Base-by-base conservation (phyloP, 2,113 vertebrate genomes). In the Tetrao urogallus region DNA sequence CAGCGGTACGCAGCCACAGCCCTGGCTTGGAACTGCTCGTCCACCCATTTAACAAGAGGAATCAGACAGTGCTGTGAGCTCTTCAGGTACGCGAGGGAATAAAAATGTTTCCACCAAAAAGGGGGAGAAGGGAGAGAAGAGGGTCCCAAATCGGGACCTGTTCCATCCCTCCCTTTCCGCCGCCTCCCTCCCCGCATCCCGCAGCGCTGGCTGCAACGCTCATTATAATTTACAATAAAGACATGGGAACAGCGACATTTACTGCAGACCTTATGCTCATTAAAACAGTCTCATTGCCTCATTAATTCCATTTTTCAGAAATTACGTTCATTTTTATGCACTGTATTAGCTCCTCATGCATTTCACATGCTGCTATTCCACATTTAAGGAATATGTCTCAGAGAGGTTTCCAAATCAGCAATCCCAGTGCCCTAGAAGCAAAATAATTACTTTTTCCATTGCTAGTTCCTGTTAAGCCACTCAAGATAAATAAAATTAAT, bases 401-500 rank as follows among this genome's bases (percentile, higher is more conserved):
- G 57, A 77, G 79, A 92, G 66, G 76, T 74, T 94, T 94, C 91
- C 92, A 92, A 95, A 96, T 92, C 94, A 88, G 75, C 88, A 72
- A 45, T 88, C 79, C 94, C 92, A 78, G 77, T 3, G 16, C 88
- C 95, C 86, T 87, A 95, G 85, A 84, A 97, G 82, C 52, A 63
- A 94, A 92, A 95, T 90, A 92, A 86, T 94, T 86, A 84, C 91
- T 95, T 96, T 82, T 88, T 69, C 92, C 91, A 58, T 78, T 87
- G 76, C 88, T 83, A 61, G 89, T 86, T 94, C 82, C 97, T 94
- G 70, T 92, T 96, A 97, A 89, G 88, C 94, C 94, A 94, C 90
- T 96, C 95, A 94, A 97, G 92, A 97, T 96, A 97, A 97, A 97
- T 95, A 97, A 96, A 97, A 96, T 93, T 94, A 97, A 96, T 88